phyloP scores from a whole-genome alignment of 2,113 vertebrate species.

The Chloropsis cyanopogon region DNA sequence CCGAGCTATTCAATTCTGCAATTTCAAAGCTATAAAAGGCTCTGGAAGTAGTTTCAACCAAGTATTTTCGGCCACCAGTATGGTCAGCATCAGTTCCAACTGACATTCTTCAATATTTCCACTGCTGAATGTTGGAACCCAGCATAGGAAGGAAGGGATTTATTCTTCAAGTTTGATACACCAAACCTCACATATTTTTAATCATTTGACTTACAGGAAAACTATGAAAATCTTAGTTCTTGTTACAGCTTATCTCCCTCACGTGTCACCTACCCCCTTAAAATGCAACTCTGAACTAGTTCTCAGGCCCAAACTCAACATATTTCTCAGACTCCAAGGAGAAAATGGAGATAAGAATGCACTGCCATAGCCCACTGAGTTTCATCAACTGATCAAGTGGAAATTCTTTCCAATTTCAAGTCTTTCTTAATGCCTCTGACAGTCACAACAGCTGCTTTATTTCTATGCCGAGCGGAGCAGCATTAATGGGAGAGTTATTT shows the following conservation, averaged over 20 bases:
- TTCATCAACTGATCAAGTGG: neutral
- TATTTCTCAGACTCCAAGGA: neutral
- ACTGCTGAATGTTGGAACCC: neutral
- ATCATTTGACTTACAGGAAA: neutral
- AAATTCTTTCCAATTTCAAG: neutral
- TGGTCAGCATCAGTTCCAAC: neutral
- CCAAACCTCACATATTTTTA: neutral
- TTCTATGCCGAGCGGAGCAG: neutral
- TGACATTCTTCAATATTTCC: neutral
- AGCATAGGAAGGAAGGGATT: neutral
- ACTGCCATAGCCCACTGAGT: neutral
- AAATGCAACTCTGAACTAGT: neutral
- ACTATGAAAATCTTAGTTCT: neutral
- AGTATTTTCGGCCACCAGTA: neutral
- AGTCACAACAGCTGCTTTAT: conserved; percentile 17
- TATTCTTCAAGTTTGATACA: neutral
- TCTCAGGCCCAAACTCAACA: neutral
- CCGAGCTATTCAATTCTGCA: neutral
- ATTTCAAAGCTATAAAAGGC: neutral
- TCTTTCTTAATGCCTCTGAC: neutral
- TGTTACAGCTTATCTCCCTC: neutral
- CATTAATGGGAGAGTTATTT: neutral
- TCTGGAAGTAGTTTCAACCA: neutral
- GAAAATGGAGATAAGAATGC: neutral
- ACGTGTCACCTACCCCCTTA: neutral